phyloP scores from a whole-genome alignment of 1,140 invertebrate genomes.

The Bombus balteatus region DNA sequence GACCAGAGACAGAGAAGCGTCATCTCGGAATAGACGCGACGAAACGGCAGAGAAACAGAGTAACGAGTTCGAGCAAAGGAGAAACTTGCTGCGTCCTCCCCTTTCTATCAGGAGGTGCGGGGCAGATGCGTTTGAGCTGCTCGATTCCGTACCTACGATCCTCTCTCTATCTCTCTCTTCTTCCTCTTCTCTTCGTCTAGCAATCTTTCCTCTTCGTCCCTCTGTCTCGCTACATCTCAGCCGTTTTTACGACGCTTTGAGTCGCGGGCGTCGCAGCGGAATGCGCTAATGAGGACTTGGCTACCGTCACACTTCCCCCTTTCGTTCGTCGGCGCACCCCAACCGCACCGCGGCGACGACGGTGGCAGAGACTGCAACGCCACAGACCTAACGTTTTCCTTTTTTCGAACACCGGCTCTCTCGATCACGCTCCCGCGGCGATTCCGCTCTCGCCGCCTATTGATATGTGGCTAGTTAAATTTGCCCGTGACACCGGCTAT shows the following conservation, averaged over 20 bases:
- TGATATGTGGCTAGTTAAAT: constrained; percentile 65
- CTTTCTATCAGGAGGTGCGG: constrained; percentile 32
- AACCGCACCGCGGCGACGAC: constrained; percentile 39
- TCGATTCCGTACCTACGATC: constrained; percentile 39
- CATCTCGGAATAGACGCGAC: constrained; percentile 51
- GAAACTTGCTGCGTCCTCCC: constrained; percentile 31
- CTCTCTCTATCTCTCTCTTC: constrained; percentile 6
- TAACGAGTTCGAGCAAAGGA: constrained; percentile 33
- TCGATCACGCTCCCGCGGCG: constrained; percentile 52
- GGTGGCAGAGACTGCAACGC: constrained; percentile 22
- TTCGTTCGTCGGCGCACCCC: constrained; percentile 58
- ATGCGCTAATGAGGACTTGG: constrained; percentile 83
- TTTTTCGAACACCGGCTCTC: constrained; percentile 23
- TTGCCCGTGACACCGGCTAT: constrained; percentile 51
- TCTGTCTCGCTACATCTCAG: constrained; percentile 78
- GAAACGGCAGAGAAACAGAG: constrained; percentile 6
- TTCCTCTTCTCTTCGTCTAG: not conserved
- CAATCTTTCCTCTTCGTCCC: not conserved
- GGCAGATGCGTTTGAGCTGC: constrained; percentile 32
- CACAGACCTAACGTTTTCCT: constrained; percentile 32
- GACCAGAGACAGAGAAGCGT: not conserved
- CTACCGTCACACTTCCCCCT: constrained; percentile 79
- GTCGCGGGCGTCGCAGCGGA: constrained; percentile 81
- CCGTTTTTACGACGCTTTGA: constrained; percentile 83
- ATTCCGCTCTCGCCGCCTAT: constrained; percentile 61